Evolutionary conservation across 2,113 vertebrate species (phyloP).

Genomic region (Vidua chalybeata): DNA sequence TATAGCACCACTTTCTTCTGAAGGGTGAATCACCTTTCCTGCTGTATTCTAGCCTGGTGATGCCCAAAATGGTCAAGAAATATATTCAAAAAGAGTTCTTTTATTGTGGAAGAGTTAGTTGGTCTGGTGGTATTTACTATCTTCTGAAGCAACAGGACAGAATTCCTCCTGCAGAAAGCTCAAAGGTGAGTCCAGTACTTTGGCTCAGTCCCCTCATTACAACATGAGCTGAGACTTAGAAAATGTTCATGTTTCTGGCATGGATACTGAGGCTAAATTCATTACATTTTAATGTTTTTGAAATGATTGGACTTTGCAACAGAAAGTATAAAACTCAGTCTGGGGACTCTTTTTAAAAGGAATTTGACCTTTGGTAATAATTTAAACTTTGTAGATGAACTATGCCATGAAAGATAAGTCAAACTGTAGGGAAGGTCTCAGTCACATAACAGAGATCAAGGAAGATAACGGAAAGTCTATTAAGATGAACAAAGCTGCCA

Average conservation of each 20-base stretch:
- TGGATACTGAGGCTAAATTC: not conserved
- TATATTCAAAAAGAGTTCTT: not conserved
- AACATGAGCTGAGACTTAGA: not conserved
- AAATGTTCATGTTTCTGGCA: not conserved
- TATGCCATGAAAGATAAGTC: not conserved
- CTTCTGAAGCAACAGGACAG: not conserved
- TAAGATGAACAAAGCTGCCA: not conserved
- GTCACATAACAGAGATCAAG: not conserved
- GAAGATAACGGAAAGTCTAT: not conserved
- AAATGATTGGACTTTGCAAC: not conserved
- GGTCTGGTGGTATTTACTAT: not conserved
- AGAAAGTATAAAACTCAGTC: not conserved
- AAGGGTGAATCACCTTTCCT: not conserved
- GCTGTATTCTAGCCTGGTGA: not conserved
- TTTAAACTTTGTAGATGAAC: not conserved
- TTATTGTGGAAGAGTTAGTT: not conserved
- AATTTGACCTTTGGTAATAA: not conserved
- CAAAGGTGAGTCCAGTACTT: not conserved
- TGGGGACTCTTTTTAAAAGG: not conserved
- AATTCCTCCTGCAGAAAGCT: not conserved
- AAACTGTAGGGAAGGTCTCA: not conserved
- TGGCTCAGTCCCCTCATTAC: not conserved
- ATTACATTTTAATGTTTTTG: not conserved
- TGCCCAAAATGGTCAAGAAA: not conserved
- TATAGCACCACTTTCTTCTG: not conserved